Percentiles rank a stretch among this genome's conserved stretches.
These are phyloP conservation scores for Epizoanthus rinbou DNA, from an alignment of 92 coral and sea anemone species.

Conservation along the genomic window DNA sequence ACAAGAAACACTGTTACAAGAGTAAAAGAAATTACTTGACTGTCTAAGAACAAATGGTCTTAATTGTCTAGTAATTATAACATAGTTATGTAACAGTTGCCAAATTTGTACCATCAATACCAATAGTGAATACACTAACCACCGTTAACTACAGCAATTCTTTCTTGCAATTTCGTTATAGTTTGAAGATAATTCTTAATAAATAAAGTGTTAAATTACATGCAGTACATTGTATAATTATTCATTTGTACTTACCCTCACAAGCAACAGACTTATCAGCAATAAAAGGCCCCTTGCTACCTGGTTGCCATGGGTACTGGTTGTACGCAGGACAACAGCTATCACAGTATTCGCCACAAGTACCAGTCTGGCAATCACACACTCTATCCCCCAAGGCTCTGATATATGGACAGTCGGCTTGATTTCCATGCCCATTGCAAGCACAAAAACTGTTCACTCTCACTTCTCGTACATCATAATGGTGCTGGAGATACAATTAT, in stretches of 20 bases:
- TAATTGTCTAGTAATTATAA: no score
- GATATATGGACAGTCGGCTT: slow-evolving; percentile 60
- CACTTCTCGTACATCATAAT: slow-evolving; percentile 88
- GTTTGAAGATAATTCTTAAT: no score
- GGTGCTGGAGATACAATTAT: slow-evolving; percentile 57
- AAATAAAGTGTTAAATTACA: no score
- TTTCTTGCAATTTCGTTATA: no score
- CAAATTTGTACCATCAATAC: no score
- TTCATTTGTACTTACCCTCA: slow-evolving; percentile 65
- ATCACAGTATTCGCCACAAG: slow-evolving; percentile 87
- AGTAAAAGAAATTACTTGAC: no score
- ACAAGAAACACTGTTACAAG: no score
- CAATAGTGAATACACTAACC: no score
- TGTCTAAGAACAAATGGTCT: no score
- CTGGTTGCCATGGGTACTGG: slow-evolving; percentile 91
- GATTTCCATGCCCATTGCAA: slow-evolving; percentile 95
- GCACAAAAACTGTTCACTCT: slow-evolving; percentile 70
- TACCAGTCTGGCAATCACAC: slow-evolving; percentile 79
- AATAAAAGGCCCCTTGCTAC: slow-evolving; percentile 76
- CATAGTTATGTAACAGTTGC: no score
- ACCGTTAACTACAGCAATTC: no score
- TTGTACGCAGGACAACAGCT: slow-evolving; percentile 85
- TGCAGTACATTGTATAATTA: background rate
- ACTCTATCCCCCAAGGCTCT: slow-evolving; percentile 57
- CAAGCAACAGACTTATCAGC: slow-evolving; percentile 84